Percentiles rank a stretch among this genome's conserved stretches.
Evolutionary conservation across 2,888 invertebrate species (phyloP).

Genomic region (Drosophila formosana): DNA sequence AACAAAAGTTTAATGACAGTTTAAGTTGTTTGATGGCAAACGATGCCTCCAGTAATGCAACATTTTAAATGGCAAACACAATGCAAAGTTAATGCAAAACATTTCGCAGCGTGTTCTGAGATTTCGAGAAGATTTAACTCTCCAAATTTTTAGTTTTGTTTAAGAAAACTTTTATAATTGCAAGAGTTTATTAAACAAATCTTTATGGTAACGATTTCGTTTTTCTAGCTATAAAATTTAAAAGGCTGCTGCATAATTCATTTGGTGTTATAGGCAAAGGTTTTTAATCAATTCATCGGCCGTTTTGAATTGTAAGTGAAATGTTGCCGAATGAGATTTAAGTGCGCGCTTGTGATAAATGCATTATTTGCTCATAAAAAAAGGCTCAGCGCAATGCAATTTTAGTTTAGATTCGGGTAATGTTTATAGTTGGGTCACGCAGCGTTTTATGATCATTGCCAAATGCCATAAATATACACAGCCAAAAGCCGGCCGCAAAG

Average conservation of each 20-base stretch:
- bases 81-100: conserved; percentile 19
- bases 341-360: conserved; percentile 40
- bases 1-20: conserved; percentile 83
- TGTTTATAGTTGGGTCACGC: conserved; percentile 66
- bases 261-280: background rate
- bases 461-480: conserved; percentile 54
- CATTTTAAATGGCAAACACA: conserved; percentile 46
- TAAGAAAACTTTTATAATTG: background rate
- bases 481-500: conserved; percentile 8
- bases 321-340: conserved; percentile 15
- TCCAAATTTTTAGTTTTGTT: no score
- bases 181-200: no score
- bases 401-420: conserved; percentile 59
- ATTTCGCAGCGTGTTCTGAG: background rate
- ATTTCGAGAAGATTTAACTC: no score
- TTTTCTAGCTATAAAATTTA: no score
- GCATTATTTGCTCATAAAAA: conserved; percentile 60
- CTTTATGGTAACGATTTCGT: no score
- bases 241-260: no score
- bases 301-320: conserved; percentile 6
- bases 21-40: conserved; percentile 78
- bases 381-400: conserved; percentile 35
- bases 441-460: conserved; percentile 56
- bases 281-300: conserved; percentile 16
- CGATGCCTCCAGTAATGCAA: conserved; percentile 47